Evolutionary conservation across 2,797 vertebrate genomes (phyloP).

Genomic region (Scolopax bukidnonensis): DNA sequence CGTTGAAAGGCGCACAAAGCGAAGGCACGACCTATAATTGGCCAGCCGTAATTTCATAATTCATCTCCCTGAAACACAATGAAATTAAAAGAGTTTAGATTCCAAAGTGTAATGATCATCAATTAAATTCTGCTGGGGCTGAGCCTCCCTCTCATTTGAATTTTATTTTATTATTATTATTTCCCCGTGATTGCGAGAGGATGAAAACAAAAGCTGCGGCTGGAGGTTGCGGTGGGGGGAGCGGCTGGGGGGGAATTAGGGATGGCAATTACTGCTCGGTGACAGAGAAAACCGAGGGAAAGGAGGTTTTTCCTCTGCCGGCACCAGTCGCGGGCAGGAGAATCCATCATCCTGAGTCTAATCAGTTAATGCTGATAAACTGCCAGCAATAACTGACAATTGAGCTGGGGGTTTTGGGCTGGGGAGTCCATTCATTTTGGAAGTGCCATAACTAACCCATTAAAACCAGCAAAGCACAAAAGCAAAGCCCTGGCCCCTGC

Average conservation of each 20-base stretch:
- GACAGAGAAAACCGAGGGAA: neutral
- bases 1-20: neutral
- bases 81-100: slow-evolving; percentile 79
- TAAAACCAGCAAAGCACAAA: slow-evolving; percentile 18
- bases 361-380: slow-evolving; percentile 84
- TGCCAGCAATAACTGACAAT: slow-evolving; percentile 83
- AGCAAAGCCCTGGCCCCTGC: slow-evolving; percentile 44
- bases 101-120: slow-evolving; percentile 77
- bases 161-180: slow-evolving; percentile 74
- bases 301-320: neutral
- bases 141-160: slow-evolving; percentile 74
- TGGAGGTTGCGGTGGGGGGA: neutral
- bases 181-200: slow-evolving; percentile 17
- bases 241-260: neutral
- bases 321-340: slow-evolving; percentile 2
- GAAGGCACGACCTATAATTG: slow-evolving; percentile 63
- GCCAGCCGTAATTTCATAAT: slow-evolving; percentile 72
- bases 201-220: slow-evolving; percentile 48
- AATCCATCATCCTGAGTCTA: slow-evolving; percentile 79
- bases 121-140: slow-evolving; percentile 76
- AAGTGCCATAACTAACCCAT: slow-evolving; percentile 67
- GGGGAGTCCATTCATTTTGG: slow-evolving; percentile 76
- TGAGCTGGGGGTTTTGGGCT: slow-evolving; percentile 55
- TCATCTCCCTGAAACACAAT: slow-evolving; percentile 72
- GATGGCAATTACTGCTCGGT: slow-evolving; percentile 31